These are phyloP conservation scores for Acronicta alni DNA, from an alignment of 2,888 invertebrate species.

Conservation along the genomic window DNA sequence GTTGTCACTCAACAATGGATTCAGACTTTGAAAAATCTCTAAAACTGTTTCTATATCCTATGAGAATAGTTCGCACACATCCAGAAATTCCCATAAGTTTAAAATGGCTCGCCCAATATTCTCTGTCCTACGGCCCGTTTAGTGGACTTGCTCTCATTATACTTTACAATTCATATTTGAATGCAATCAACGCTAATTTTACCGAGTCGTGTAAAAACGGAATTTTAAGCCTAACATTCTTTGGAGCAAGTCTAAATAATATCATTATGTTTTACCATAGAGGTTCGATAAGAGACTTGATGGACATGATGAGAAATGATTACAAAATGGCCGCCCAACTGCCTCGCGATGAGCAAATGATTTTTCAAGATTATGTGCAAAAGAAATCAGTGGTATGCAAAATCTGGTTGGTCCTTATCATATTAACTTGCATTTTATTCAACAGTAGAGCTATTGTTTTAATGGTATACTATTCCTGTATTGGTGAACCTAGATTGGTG, in stretches of 20 bases:
- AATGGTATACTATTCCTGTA: conserved; percentile 19
- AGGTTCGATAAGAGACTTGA: not conserved
- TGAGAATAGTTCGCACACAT: conserved; percentile 12
- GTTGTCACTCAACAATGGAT: conserved; percentile 13
- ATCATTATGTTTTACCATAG: conserved; percentile 13
- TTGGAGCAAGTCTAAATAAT: conserved; percentile 15
- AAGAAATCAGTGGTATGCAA: conserved; percentile 3
- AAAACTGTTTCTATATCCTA: conserved; percentile 12
- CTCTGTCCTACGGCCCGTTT: not conserved
- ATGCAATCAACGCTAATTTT: not conserved
- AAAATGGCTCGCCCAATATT: conserved; percentile 5
- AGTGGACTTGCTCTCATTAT: not conserved
- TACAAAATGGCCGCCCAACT: conserved; percentile 10
- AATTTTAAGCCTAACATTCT: conserved; percentile 10
- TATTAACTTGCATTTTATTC: conserved; percentile 1
- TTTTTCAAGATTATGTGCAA: conserved; percentile 2
- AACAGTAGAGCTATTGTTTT: conserved; percentile 12
- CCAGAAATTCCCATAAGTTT: conserved; percentile 6
- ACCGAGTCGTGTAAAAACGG: conserved; percentile 11
- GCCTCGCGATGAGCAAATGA: not conserved
- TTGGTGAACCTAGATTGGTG: conserved; percentile 22
- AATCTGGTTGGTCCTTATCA: not conserved
- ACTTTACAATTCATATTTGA: conserved; percentile 6
- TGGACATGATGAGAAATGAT: conserved; percentile 6
- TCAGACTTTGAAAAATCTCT: conserved; percentile 26